These are phyloP conservation scores for Drosophila kikkawai DNA, from an alignment of 1,140 invertebrate genomes.

Conservation along the genomic window DNA sequence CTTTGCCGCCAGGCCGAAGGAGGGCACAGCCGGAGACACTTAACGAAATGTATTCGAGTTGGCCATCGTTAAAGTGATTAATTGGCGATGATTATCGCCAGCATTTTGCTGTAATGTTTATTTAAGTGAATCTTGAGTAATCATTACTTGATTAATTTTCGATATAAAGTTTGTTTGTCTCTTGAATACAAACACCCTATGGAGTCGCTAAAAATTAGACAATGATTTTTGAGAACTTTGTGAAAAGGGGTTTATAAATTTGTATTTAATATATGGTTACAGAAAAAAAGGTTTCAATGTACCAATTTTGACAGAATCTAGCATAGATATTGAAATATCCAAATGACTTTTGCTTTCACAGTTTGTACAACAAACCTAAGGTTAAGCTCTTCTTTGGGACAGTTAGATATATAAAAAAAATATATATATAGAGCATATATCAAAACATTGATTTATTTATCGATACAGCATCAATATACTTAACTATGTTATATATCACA, in stretches of 20 bases:
- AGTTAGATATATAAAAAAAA: too few relatives aligned
- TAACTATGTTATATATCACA: too few relatives aligned
- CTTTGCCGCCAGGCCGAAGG: slow-evolving; percentile 28
- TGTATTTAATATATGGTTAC: background rate
- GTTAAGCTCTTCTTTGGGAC: too few relatives aligned
- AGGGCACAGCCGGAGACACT: slow-evolving; percentile 19
- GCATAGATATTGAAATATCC: too few relatives aligned
- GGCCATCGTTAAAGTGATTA: slow-evolving; percentile 13
- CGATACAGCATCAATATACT: too few relatives aligned
- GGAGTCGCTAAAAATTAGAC: background rate
- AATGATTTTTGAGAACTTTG: background rate
- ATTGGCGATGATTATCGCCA: slow-evolving; percentile 10
- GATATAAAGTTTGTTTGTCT: background rate
- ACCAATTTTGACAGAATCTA: too few relatives aligned
- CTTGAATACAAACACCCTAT: background rate
- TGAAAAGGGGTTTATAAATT: too few relatives aligned
- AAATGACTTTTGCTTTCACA: too few relatives aligned
- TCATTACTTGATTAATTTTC: slow-evolving; percentile 6
- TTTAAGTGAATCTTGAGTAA: slow-evolving; percentile 10
- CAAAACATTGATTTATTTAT: too few relatives aligned
- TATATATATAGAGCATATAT: too few relatives aligned
- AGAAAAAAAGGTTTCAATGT: too few relatives aligned
- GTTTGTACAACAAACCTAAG: too few relatives aligned
- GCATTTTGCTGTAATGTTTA: slow-evolving; percentile 3
- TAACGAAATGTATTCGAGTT: slow-evolving; percentile 20